Conservation (phyloP, 2,113 vertebrate species). For the Apistogramma diplotaenia region DNA sequence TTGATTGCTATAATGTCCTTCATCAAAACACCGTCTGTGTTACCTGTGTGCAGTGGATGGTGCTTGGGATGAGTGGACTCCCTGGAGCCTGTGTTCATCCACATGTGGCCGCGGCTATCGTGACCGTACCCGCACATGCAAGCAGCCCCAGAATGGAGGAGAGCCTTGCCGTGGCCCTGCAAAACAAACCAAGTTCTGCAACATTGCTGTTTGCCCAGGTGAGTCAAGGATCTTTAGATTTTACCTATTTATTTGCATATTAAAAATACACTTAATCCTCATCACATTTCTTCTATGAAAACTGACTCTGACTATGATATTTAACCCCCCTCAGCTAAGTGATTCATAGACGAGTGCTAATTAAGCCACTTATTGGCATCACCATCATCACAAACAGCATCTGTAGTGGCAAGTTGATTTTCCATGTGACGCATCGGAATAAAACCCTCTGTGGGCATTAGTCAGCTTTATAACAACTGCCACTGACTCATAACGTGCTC, state of each 20-base stretch:
- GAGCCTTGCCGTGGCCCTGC: conserved; percentile 86
- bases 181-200: conserved; percentile 98
- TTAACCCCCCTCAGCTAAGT: neutral
- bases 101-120: conserved; percentile 94
- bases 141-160: conserved; percentile 89
- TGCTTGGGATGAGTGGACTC: conserved; percentile 97
- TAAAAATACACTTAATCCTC: neutral
- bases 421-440: conserved; percentile 55
- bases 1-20: neutral
- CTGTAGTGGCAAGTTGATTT: conserved; percentile 29
- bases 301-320: neutral
- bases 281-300: neutral
- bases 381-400: conserved; percentile 2
- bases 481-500: conserved; percentile 58
- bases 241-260: neutral
- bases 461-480: conserved; percentile 43
- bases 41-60: conserved; percentile 84
- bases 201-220: conserved; percentile 98
- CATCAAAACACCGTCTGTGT: neutral
- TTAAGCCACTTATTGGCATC: conserved; percentile 30
- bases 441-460: conserved; percentile 46
- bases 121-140: conserved; percentile 91
- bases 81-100: conserved; percentile 97
- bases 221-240: conserved; percentile 24
- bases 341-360: conserved; percentile 35